phyloP scores from a whole-genome alignment of 2,113 vertebrate genomes.

The Cottus gobio region DNA sequence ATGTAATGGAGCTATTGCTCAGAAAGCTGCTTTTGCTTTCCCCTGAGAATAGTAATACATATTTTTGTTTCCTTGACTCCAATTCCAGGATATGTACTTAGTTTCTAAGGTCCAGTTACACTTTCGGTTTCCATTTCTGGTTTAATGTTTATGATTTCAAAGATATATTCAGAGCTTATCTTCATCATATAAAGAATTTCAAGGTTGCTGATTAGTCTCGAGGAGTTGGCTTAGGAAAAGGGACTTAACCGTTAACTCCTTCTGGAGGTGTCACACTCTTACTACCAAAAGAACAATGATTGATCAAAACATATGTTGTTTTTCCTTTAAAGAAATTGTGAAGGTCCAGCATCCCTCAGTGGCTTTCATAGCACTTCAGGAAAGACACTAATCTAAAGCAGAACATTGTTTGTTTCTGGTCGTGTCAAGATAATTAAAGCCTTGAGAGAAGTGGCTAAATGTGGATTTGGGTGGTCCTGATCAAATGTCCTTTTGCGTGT shows the following conservation, averaged over 20 bases:
- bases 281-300: background rate
- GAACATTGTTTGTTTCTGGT: background rate
- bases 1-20: background rate
- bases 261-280: background rate
- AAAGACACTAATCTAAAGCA: background rate
- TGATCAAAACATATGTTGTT: background rate
- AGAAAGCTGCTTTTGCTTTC: background rate
- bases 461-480: background rate
- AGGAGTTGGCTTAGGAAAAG: background rate
- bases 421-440: background rate
- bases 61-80: no score
- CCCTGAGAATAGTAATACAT: background rate
- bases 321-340: background rate
- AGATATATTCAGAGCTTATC: background rate
- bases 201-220: background rate
- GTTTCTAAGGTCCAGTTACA: background rate
- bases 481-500: conserved; percentile 7
- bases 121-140: background rate
- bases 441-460: background rate
- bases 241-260: background rate
- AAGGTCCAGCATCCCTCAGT: background rate
- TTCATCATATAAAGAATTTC: background rate
- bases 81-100: no score
- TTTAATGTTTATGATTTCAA: background rate
- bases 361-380: background rate